Conservation (phyloP, 2,113 vertebrate species). For the Chamaea fasciata region DNA sequence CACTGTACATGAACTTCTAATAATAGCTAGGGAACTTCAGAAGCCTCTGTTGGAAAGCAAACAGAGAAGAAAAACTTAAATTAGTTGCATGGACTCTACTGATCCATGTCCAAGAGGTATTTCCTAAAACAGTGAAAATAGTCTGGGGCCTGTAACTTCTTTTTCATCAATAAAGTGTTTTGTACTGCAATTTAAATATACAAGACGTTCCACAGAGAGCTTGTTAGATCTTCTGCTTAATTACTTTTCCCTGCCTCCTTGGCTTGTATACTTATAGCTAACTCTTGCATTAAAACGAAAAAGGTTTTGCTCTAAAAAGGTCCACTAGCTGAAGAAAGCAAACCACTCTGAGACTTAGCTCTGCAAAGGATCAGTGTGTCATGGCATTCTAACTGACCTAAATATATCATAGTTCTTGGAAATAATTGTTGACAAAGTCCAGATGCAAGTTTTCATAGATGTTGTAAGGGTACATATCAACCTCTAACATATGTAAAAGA, state of each 20-base stretch:
- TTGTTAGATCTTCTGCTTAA: not conserved
- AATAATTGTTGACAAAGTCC: constrained; percentile 25
- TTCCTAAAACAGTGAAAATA: not conserved
- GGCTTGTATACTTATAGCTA: not conserved
- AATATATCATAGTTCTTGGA: constrained; percentile 14
- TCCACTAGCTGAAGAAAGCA: not conserved
- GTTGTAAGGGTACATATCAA: not conserved
- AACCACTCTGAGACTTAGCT: not conserved
- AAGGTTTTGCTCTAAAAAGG: not conserved
- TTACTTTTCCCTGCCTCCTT: not conserved
- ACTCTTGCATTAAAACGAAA: not conserved
- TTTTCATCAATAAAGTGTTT: not conserved
- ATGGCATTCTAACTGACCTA: not conserved
- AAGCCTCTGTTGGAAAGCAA: constrained; percentile 1
- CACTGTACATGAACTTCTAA: not conserved
- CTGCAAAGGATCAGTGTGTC: not conserved
- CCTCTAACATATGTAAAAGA: not conserved
- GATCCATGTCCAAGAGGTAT: not conserved
- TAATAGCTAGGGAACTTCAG: not conserved
- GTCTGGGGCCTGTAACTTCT: not conserved
- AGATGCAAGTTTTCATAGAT: constrained; percentile 7
- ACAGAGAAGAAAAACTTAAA: not conserved
- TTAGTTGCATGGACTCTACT: not conserved
- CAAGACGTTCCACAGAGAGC: not conserved
- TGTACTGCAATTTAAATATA: not conserved